Conservation (phyloP, 2,797 vertebrate genomes). For the Choloepus didactylus region DNA sequence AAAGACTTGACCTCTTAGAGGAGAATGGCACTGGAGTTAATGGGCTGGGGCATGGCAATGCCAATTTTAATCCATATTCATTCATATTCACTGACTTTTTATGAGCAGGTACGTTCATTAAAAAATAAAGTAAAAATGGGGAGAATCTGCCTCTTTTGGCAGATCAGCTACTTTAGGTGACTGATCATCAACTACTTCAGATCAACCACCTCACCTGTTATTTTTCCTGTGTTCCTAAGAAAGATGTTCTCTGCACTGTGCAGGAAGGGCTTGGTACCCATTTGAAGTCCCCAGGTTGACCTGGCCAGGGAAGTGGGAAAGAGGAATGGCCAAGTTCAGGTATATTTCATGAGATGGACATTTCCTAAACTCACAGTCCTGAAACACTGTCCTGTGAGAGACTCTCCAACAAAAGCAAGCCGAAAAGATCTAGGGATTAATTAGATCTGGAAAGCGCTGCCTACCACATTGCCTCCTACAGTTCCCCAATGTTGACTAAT, state of each 20-base stretch:
- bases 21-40: background rate
- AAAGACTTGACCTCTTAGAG: background rate
- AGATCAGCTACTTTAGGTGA: background rate
- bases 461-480: no score
- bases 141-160: background rate
- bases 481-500: background rate
- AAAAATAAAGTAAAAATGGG: background rate
- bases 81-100: background rate
- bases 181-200: no score
- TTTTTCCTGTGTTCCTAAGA: background rate
- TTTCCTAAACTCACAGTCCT: background rate
- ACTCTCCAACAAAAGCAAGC: background rate
- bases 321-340: background rate
- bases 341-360: no score
- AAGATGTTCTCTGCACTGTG: background rate
- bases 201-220: background rate
- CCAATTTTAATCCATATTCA: background rate
- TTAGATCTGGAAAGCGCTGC: background rate
- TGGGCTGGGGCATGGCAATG: background rate
- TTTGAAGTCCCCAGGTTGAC: background rate
- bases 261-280: background rate
- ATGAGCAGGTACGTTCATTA: background rate
- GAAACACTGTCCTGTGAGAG: background rate
- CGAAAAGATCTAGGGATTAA: background rate
- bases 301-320: no score